Evolutionary conservation across 2,797 vertebrate species (phyloP).

Genomic region (Ctenopoma multispine): DNA sequence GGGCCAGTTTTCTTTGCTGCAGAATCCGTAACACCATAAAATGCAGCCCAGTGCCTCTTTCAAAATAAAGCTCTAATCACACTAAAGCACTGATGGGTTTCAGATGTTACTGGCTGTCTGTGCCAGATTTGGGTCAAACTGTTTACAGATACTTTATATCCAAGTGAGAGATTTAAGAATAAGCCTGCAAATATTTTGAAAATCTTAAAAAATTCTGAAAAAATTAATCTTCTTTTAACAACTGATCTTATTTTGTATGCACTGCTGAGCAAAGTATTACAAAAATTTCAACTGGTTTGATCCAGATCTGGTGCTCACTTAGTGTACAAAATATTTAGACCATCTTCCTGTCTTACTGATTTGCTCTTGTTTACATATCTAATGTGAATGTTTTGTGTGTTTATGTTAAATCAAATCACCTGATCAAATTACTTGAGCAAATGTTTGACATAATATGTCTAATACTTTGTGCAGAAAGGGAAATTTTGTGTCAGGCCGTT

Average conservation of each 20-base stretch:
- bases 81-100: constrained; percentile 12
- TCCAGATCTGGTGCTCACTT: constrained; percentile 38
- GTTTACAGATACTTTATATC: background rate
- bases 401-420: background rate
- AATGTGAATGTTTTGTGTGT: background rate
- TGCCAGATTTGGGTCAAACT: constrained; percentile 46
- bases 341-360: background rate
- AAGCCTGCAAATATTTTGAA: background rate
- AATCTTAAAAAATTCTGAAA: background rate
- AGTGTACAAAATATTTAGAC: constrained; percentile 26
- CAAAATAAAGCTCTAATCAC: constrained; percentile 25
- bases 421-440: background rate
- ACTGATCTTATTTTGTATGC: background rate
- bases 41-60: background rate
- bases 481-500: background rate
- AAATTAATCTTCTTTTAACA: background rate
- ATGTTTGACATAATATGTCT: background rate
- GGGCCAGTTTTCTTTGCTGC: constrained; percentile 2
- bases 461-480: constrained; percentile 30
- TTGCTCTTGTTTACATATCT: background rate
- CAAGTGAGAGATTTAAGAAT: background rate
- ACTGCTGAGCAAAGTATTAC: background rate
- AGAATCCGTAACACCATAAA: constrained; percentile 43
- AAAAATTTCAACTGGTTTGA: constrained; percentile 3
- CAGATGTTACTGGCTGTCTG: background rate